These are phyloP conservation scores for Oophaga pumilio DNA, from an alignment of 2,113 vertebrate genomes.

Conservation along the genomic window DNA sequence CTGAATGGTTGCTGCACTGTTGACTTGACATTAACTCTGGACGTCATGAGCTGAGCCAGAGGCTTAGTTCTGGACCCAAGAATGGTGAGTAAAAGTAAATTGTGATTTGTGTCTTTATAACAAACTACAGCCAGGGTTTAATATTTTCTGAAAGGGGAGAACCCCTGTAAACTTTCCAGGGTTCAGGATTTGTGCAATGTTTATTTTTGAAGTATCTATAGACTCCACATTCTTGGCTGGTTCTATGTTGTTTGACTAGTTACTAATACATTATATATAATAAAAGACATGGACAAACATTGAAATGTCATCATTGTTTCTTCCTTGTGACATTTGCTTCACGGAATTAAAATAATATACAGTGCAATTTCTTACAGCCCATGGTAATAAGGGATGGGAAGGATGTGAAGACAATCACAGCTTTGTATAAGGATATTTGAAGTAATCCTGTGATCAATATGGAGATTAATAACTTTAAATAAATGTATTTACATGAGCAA, in stretches of 20 bases:
- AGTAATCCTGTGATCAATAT: constrained; percentile 38
- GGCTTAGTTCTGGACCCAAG: no score
- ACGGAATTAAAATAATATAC: background rate
- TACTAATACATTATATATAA: background rate
- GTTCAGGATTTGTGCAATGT: no score
- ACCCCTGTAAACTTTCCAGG: no score
- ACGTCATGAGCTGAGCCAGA: no score
- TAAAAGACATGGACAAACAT: background rate
- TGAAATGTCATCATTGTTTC: constrained; percentile 24
- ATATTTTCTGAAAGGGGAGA: no score
- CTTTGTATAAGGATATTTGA: background rate
- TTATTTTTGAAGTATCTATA: background rate
- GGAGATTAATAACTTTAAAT: constrained; percentile 21
- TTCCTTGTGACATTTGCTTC: constrained; percentile 1
- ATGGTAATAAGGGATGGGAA: background rate
- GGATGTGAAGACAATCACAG: constrained; percentile 4
- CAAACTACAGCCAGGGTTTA: no score
- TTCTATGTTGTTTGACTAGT: background rate
- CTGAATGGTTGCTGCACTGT: no score
- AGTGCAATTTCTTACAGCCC: background rate
- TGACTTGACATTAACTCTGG: no score
- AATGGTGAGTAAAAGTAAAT: no score
- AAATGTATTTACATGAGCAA: constrained; percentile 21
- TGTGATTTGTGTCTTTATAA: no score
- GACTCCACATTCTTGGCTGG: background rate